Conservation (phyloP, 2,888 invertebrate species). For the Microctonus aethiopoides region DNA sequence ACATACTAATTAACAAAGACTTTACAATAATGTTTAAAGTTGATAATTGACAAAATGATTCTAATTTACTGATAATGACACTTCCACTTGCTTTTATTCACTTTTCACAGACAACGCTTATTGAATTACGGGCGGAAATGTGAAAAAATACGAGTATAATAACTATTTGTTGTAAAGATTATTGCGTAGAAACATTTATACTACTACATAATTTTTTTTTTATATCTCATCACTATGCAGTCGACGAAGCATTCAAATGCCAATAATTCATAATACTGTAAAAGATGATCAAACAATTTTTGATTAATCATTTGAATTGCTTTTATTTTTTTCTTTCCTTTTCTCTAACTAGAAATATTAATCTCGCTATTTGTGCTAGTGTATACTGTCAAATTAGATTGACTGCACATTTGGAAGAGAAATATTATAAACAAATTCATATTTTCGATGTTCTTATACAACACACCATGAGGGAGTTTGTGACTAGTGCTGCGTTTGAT, state of each 20-base stretch:
- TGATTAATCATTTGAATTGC: not conserved
- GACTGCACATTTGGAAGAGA: constrained; percentile 8
- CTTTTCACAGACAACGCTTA: not conserved
- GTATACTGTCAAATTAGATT: not conserved
- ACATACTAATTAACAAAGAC: constrained; percentile 51
- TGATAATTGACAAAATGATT: constrained; percentile 36
- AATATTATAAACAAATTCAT: constrained; percentile 1
- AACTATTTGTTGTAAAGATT: not conserved
- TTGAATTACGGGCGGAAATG: constrained; percentile 3
- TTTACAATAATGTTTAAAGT: constrained; percentile 35
- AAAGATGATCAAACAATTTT: not conserved
- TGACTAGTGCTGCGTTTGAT: constrained; percentile 35
- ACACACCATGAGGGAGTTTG: not conserved
- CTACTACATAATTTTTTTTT: constrained; percentile 1
- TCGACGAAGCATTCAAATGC: constrained; percentile 20
- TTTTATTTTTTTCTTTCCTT: not conserved
- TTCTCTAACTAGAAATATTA: not conserved
- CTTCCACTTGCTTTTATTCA: not conserved
- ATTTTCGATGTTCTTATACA: not conserved
- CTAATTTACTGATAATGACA: constrained; percentile 27
- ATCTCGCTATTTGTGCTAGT: not conserved
- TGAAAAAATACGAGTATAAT: constrained; percentile 24
- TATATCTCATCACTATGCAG: constrained; percentile 14
- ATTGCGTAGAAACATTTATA: not conserved
- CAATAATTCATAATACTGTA: constrained; percentile 17